Evolutionary conservation across 2,113 vertebrate genomes (phyloP).

Genomic region (Acanthisitta chloris): DNA sequence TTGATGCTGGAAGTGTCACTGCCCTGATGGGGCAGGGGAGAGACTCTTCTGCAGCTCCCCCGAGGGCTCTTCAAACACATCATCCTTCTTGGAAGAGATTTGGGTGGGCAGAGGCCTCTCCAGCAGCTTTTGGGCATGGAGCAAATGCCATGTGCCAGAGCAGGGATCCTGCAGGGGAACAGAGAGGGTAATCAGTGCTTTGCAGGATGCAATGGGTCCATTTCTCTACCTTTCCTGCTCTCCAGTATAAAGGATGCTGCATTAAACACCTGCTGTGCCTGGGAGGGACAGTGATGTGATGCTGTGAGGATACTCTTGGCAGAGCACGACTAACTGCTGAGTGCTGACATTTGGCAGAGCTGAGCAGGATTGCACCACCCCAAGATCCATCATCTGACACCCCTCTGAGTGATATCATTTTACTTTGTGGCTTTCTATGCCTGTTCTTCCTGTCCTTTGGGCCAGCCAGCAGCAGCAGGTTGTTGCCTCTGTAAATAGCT

Average conservation of each 20-base stretch:
- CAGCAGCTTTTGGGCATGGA: background rate
- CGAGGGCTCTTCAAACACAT: background rate
- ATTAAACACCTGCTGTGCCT: background rate
- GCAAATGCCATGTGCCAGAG: background rate
- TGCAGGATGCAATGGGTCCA: background rate
- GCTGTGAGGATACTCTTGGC: background rate
- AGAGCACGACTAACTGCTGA: accelerated
- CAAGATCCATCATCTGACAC: background rate
- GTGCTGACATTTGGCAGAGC: background rate
- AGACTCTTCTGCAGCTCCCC: background rate
- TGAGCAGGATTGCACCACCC: background rate
- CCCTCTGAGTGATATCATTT: background rate
- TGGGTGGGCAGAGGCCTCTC: background rate
- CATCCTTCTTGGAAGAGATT: background rate
- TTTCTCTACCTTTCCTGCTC: background rate
- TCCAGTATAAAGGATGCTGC: background rate
- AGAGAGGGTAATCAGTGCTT: background rate
- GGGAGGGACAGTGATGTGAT: background rate
- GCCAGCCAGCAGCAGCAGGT: background rate
- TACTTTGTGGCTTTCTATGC: conserved; percentile 1
- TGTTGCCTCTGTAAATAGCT: background rate
- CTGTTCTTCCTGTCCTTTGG: background rate
- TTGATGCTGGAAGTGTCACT: background rate
- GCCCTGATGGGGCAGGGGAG: accelerated
- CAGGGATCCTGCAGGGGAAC: background rate